Base-by-base conservation (phyloP, 2,888 invertebrate species). In the Sympetrum striolatum region DNA sequence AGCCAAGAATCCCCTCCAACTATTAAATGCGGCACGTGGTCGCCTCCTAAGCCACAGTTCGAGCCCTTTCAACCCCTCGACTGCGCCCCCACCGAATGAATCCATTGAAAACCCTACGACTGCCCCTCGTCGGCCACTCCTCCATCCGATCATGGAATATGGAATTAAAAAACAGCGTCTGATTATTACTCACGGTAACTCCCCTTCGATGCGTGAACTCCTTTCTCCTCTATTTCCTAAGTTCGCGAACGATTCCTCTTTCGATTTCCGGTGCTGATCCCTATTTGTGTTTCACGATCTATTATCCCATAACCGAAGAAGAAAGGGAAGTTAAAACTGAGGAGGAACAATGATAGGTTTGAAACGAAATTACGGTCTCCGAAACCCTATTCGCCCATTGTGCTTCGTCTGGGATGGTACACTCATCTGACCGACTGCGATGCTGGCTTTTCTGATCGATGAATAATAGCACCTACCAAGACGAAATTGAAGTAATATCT, bases 1-100 rank as follows among this genome's bases (percentile, higher is more conserved):
- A 25, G 73, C 73, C 14, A 25, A 73, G 73, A 25, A 37, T n/a
- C 60, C 86, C 86, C 60, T 37, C 86, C 86, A 86, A 58, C 86
- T 37, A 60, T 86, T 86, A 86, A 86, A 86, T 86, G 37, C 86
- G 86, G 60, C 86, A 86, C 86, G 86, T 86, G 86, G 86, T 86
- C 86, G 60, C 86, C 12, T 37, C 60, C 44, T 37, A 39, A 35
- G n/a, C 80, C 81, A 48, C 86, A 37, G 58, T 14, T 58, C 6
- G 22, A 15, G 31, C 5, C 22, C 81, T 25, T n/a, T 25, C 44
- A 12, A 1, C n/a, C n/a, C 44, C 44, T 22, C 39, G 25, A 81
- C 18, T 22, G 60, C 60, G n/a, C 60, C 60, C 73, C 73, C 31
- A 18, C 25, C 73, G 4, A 73, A n/a, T 31, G 73, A 73, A 73